Evolutionary conservation across 2,113 vertebrate species (phyloP), one percentile per base, ranked within the genome.

Genomic region (Phoenicopterus ruber): DNA sequence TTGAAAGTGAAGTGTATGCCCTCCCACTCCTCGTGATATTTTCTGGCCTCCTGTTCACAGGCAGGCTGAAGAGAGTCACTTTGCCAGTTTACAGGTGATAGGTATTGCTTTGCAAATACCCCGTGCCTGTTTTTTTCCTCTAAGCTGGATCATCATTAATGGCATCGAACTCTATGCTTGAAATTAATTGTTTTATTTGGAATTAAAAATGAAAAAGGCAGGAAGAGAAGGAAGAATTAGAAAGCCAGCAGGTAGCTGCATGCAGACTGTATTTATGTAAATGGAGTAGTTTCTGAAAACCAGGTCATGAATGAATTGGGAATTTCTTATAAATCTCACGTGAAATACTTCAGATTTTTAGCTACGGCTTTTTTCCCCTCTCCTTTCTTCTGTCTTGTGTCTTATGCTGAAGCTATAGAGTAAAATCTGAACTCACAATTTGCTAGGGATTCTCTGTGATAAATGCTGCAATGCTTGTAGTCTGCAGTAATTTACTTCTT

Each of bases 311-410:
- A 76, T 79, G 5, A 88, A 93, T 42, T 63, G 73, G 58, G 44
- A 91, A 58, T 87, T 95, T 87, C 29, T 13, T 63, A 20, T 52
- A 72, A 95, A 93, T 89, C 50, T 73, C 32, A 47, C 0, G 0
- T 79, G 24, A 93, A 97, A 85, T 87, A n/a, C 34, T 65, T 94
- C 47, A 32, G 61, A 82, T 69, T 87, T 91, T 78, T 63, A 81
- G 22, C 32, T 81, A 11, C 32, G 70, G 38, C 54, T 59, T 72
- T 66, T 46, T 6, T 28, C 4, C 36, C 2, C 10, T 34, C n/a
- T n/a, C 6, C 10, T 83, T 84, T 65, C 28, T 82, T 79, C 28
- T 61, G 8, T 47, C 19, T 70, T 19, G 3, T 46, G 40, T 26
- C 29, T 82, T 85, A 26, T 2, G 20, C 29, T 78, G 25, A 84